These are phyloP conservation scores for Dicrostonyx torquatus DNA, from an alignment of 2,797 vertebrate species.

Conservation along the genomic window DNA sequence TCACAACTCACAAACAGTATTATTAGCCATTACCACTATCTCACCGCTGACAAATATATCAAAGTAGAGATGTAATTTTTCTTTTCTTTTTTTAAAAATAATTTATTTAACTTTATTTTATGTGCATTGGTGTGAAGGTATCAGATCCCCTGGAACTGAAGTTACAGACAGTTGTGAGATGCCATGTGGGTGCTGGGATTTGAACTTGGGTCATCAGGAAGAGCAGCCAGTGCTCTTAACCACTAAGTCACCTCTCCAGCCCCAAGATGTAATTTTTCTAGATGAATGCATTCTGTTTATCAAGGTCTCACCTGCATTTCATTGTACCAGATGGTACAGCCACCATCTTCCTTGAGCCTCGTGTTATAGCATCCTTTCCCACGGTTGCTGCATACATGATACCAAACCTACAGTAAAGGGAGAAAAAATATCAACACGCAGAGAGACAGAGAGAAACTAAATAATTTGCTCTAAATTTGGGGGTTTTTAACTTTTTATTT, in stretches of 20 bases:
- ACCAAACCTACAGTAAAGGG: slow-evolving; percentile 93
- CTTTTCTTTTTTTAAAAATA: no score
- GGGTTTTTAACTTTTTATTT: neutral
- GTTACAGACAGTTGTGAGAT: no score
- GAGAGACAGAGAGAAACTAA: neutral
- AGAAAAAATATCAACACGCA: neutral
- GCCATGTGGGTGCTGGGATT: no score
- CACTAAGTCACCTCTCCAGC: no score
- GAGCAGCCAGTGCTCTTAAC: no score
- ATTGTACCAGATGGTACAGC: slow-evolving; percentile 99
- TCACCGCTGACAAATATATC: neutral
- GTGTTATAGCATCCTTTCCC: slow-evolving; percentile 97
- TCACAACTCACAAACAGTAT: neutral
- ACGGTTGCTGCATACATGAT: slow-evolving; percentile 95
- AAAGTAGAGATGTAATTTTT: neutral
- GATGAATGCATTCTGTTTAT: neutral
- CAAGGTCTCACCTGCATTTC: slow-evolving; percentile 94
- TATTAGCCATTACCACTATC: neutral
- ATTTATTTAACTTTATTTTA: no score
- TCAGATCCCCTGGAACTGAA: no score
- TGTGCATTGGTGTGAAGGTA: no score
- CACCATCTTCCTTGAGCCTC: slow-evolving; percentile 95
- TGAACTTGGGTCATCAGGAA: no score
- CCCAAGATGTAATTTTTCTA: neutral
- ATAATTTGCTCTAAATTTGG: neutral